Evolutionary conservation across 1,140 invertebrate genomes (phyloP), one percentile per base, ranked within the genome.

Genomic region (Colletes gigas): DNA sequence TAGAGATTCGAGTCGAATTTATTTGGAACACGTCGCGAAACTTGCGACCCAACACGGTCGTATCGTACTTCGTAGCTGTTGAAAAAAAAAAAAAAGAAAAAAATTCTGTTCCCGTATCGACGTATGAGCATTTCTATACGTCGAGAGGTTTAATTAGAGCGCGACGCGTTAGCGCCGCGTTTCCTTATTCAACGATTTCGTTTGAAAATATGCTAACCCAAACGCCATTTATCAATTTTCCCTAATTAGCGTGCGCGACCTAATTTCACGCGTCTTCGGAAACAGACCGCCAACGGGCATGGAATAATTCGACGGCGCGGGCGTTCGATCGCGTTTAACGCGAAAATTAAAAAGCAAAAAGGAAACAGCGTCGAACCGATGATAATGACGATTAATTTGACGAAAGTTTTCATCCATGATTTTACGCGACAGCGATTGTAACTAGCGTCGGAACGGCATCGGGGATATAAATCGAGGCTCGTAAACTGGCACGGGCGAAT

Each of bases 171-270:
- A 66, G 60, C 78, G 39, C 50, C 10, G 3, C 77, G 41, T 39
- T 59, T 17, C 55, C 62, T 47, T 39, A 59, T 67, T 74, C 71
- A 70, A 0, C 66, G 65, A 82, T 70, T 77, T 60, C 62, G 66
- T 76, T 81, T 71, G 63, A 52, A 63, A 68, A 74, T 63, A 52
- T 47, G 21, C 68, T 59, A 39, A 54, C n/a, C 71, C 54, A 54
- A 68, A 81, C 30, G 82, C 54, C 84, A 80, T 84, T 86, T 81
- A 84, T 84, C 84, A 88, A 88, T 88, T 88, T 84, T 75, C 70
- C 54, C 82, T 84, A 82, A 81, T 86, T 88, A 86, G 71, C 30
- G 54, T 44, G 15, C 52, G 41, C 77, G 74, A 65, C 62, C 67
- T 30, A 54, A 81, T 77, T 81, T 78, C 60, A 57, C 69, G 55